These are phyloP conservation scores for Rhopalosiphum padi DNA, from an alignment of 1,140 invertebrate genomes.

Conservation along the genomic window DNA sequence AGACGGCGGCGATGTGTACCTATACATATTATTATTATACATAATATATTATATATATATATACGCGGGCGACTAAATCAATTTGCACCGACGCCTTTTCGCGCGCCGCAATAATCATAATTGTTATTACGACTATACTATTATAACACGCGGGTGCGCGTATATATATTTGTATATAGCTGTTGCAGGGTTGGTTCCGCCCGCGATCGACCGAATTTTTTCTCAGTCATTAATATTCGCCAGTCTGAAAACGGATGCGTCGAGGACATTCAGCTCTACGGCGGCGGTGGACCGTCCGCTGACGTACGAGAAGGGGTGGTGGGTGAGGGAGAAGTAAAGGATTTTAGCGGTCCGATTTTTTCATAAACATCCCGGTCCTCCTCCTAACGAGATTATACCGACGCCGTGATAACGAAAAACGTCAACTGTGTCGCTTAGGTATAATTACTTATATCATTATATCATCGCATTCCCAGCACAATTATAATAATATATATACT, in stretches of 20 bases:
- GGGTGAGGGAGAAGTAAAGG: not conserved
- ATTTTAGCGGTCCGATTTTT: constrained; percentile 7
- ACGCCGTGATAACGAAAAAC: not conserved
- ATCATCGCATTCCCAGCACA: not conserved
- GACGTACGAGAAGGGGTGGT: too few species aligned
- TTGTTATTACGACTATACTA: constrained; percentile 37
- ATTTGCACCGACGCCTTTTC: constrained; percentile 47
- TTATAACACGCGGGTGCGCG: not conserved
- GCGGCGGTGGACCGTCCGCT: not conserved
- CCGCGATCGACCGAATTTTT: constrained; percentile 30
- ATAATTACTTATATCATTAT: not conserved
- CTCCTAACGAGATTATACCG: not conserved
- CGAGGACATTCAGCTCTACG: not conserved
- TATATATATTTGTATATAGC: not conserved
- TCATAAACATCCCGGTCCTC: not conserved
- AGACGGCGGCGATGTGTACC: not conserved
- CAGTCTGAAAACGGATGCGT: not conserved
- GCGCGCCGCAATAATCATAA: constrained; percentile 42
- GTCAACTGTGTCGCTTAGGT: not conserved
- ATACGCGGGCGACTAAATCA: constrained; percentile 23
- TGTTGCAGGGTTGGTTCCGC: not conserved
- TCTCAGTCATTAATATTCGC: constrained; percentile 25
- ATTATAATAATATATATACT: not conserved
- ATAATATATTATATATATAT: not conserved
- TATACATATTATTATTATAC: not conserved